Base-by-base conservation (phyloP, 2,797 vertebrate species). In the Syndactyla subalaris region DNA sequence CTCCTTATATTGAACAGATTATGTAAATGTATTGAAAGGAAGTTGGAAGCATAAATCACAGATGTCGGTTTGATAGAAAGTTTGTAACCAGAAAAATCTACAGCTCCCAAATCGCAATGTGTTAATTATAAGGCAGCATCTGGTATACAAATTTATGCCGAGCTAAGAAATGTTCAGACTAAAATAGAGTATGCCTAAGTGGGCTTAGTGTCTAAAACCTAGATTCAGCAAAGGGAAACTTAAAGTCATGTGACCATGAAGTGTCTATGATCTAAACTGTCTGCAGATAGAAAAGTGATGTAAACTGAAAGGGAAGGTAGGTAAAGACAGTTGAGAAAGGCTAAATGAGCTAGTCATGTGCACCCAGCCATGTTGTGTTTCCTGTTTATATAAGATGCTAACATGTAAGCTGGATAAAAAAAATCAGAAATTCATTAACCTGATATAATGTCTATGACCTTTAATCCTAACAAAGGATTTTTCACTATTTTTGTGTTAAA, bases 141-240 rank as follows among this genome's bases (percentile, higher is more conserved):
- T 98, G 98, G 96, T 98, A 96, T 95, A 98, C 95, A 97, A 98
- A 98, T 98, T 97, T 98, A 98, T 98, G 97, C 97, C 96, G 95
- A 98, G 94, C 90, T 97, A 98, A 96, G 97, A 97, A 97, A 97
- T 94, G 96, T 96, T 97, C 92, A 94, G 95, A 97, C 97, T 97
- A 97, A 97, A 97, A 96, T 96, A 95, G 83, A 89, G 96, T 96
- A 92, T 97, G 97, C 89, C 71, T 97, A 97, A 87, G 95, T 96
- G 95, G 93, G 93, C 65, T 96, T 92, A 86, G 73, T 93, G 82
- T 85, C 78, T 89, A 88, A 94, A 90, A 82, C 78, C 85, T 96
- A 92, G 67, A 85, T 80, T 96, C 83, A 84, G 88, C 93, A 74
- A 58, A 86, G 54, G 58, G 54, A 94, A 97, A 49, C 86, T 96